Evolutionary conservation across 2,797 vertebrate genomes (phyloP), one percentile per base, ranked within the genome.

Genomic region (Tinamus major): DNA sequence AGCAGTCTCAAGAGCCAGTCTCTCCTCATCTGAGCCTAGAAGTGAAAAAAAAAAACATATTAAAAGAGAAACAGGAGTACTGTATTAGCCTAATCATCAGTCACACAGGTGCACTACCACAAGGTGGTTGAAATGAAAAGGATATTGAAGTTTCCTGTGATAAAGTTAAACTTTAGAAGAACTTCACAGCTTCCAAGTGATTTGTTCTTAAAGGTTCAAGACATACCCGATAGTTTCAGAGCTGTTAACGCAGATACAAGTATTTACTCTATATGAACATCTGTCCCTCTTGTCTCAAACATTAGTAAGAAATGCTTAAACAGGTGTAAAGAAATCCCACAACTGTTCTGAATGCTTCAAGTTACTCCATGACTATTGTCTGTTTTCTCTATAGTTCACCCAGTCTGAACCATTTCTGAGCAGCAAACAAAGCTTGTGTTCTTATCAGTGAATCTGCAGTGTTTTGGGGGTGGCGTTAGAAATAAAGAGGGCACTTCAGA

Each of bases 1-100:
- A 1, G 99, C 99, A 18, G 99, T 99, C 87, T 99, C 98, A 29
- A 99, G 97, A 80, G 99, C 98, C 35, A 98, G 93, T 10, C 99
- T 98, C 96, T 99, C 99, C 95, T 99, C 99, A 0, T 95, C 92
- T 61, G 96, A 99, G 63, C 98, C 99, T 99, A 95, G 56, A 84
- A 95, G 68, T 29, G 72, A 95, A 62, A 12, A 61, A 84, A 84
- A 84, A 90, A 96, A 90, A 11, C 27, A 77, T 64, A 39, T 85
- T 92, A 53, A 94, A 64, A 85, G 59, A 77, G 42, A 85, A 85
- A 19, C 4, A 46, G 33, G 16, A 29, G 39, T 20, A 49, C 10
- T 67, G 33, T 1, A 2, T 71, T 39, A 89, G 35, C 20, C 13
- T 29, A 72, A 11, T 64, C 42, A 69, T 13, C 0, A 0, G 55